phyloP scores from a whole-genome alignment of 2,797 vertebrate species.

The Microcaecilia unicolor region DNA sequence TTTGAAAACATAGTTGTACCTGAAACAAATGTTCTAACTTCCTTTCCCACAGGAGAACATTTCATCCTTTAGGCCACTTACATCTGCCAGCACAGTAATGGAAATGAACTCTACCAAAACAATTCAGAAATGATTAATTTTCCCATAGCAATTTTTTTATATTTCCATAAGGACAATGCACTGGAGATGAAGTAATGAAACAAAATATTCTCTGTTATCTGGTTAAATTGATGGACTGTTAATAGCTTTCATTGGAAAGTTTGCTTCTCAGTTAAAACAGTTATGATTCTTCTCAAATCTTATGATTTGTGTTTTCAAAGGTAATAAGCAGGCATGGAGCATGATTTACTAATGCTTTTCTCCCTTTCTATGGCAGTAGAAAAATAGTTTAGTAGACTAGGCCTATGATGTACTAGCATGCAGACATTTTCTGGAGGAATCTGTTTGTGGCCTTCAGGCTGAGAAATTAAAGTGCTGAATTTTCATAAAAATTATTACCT shows the following conservation, averaged over 20 bases:
- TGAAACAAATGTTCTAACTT: not conserved
- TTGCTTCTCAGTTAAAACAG: not conserved
- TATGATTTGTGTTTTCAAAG: not conserved
- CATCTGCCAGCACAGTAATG: not conserved
- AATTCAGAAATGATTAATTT: constrained; percentile 6
- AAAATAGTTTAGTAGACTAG: too few species aligned
- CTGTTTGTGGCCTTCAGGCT: too few species aligned
- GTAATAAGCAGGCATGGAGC: accelerated
- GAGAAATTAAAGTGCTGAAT: too few species aligned
- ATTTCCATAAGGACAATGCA: not conserved
- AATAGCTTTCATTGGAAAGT: not conserved
- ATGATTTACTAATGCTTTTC: too few species aligned
- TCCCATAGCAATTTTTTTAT: not conserved
- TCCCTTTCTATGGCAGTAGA: too few species aligned
- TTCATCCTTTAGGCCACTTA: not conserved
- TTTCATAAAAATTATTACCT: too few species aligned
- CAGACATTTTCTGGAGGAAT: too few species aligned
- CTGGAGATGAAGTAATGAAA: constrained; percentile 1
- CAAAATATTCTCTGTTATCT: not conserved
- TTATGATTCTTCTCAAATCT: not conserved
- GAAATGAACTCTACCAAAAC: not conserved
- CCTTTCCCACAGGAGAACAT: not conserved
- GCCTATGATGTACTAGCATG: too few species aligned
- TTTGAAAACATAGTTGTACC: not conserved
- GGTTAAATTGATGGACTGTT: not conserved